These are phyloP conservation scores for Radopholus similis DNA, from an alignment of 1,140 invertebrate genomes.

Conservation along the genomic window DNA sequence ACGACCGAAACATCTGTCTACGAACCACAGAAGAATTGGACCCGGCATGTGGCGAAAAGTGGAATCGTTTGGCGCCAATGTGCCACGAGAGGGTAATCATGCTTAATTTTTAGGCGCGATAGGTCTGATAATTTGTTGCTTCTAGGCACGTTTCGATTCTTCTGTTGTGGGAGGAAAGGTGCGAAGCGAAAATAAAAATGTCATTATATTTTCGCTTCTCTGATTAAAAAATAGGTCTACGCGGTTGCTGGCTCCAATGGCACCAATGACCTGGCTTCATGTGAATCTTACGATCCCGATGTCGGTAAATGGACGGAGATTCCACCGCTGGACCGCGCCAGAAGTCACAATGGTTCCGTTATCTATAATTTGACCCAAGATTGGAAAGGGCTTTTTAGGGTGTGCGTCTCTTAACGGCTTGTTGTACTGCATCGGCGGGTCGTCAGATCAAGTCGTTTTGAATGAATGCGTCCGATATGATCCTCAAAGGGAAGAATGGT, in stretches of 20 bases:
- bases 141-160: constrained; percentile 75
- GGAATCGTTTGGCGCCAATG: constrained; percentile 71
- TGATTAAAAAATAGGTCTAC: constrained; percentile 66
- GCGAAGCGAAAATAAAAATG: not conserved
- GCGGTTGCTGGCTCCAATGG: constrained; percentile 76
- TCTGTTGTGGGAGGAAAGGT: constrained; percentile 67
- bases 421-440: constrained; percentile 71
- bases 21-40: constrained; percentile 73
- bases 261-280: constrained; percentile 70
- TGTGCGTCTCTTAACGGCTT: constrained; percentile 71
- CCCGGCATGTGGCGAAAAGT: constrained; percentile 67
- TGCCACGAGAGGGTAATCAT: constrained; percentile 67
- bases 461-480: constrained; percentile 73
- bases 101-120: too few relatives aligned
- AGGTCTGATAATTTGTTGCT: too few relatives aligned
- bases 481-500: constrained; percentile 68
- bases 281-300: constrained; percentile 69
- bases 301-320: constrained; percentile 68
- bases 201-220: too few relatives aligned
- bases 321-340: constrained; percentile 68
- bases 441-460: constrained; percentile 73
- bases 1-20: constrained; percentile 78
- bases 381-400: constrained; percentile 62
- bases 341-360: constrained; percentile 63
- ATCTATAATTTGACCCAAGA: too few relatives aligned